A percentile compares a stretch with the other conserved stretches of the same genome.
phyloP scores from a whole-genome alignment of 64 coral and sea anemone species.

The Montipora sp. region DNA sequence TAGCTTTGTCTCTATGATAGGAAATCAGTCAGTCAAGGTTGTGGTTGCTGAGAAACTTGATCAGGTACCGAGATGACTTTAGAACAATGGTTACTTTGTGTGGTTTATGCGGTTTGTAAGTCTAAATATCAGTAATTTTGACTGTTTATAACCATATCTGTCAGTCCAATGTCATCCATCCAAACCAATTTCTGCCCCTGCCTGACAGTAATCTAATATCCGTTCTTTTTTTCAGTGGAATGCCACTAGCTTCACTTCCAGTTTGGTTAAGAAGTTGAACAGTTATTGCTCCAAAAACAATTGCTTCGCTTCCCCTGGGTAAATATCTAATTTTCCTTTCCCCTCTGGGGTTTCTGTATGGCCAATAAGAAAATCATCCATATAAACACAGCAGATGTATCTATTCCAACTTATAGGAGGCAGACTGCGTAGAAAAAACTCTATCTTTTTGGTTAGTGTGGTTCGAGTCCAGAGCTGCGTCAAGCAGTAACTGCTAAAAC shows the following conservation, averaged over 20 bases:
- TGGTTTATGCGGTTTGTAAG: too few species aligned
- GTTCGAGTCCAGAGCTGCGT: too few species aligned
- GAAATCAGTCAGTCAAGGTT: not conserved
- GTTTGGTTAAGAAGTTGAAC: not conserved
- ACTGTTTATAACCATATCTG: too few species aligned
- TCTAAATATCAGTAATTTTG: too few species aligned
- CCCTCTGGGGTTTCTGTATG: too few species aligned
- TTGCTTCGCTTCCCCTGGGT: not conserved
- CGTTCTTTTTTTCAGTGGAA: slow-evolving; percentile 25
- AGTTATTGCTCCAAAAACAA: not conserved
- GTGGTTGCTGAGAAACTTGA: slow-evolving; percentile 2
- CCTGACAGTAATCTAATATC: not conserved
- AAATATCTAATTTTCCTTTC: not conserved
- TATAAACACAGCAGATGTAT: too few species aligned
- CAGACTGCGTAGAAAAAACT: too few species aligned
- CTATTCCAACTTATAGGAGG: too few species aligned
- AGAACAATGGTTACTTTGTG: too few species aligned
- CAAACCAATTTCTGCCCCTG: not conserved
- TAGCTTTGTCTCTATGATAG: not conserved
- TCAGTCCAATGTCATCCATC: not conserved
- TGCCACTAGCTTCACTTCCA: not conserved
- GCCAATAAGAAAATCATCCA: not conserved
- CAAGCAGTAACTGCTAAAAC: too few species aligned
- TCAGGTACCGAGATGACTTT: not conserved
- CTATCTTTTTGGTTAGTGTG: too few species aligned